Evolutionary conservation across 1,140 invertebrate species (phyloP).

Genomic region (Danaus melanippus): DNA sequence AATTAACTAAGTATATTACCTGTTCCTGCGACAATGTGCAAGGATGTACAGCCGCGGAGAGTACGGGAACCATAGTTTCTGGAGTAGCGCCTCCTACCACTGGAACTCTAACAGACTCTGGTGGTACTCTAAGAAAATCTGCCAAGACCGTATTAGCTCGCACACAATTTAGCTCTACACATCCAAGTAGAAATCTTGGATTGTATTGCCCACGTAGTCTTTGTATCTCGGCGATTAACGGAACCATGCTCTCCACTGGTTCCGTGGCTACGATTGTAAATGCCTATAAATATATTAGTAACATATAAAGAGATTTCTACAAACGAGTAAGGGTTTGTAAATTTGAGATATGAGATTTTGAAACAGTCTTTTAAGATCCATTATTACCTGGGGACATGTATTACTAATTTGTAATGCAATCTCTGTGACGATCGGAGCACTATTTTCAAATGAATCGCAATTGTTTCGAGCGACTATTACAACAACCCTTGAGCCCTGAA

Average conservation of each 20-base stretch:
- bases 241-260: slow-evolving; percentile 75
- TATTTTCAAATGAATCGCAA: slow-evolving; percentile 61
- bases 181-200: slow-evolving; percentile 81
- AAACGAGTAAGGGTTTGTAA: too few relatives aligned
- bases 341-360: too few relatives aligned
- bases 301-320: neutral
- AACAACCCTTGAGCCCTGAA: slow-evolving; percentile 71
- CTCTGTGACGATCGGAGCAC: slow-evolving; percentile 64
- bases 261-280: slow-evolving; percentile 73
- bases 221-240: slow-evolving; percentile 73
- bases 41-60: slow-evolving; percentile 79
- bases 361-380: too few relatives aligned
- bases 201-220: slow-evolving; percentile 76
- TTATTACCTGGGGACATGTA: slow-evolving; percentile 65
- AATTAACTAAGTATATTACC: slow-evolving; percentile 23
- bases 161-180: slow-evolving; percentile 84
- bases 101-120: slow-evolving; percentile 80
- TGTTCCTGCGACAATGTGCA: slow-evolving; percentile 51
- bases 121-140: slow-evolving; percentile 72
- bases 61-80: slow-evolving; percentile 85
- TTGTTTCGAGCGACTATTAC: slow-evolving; percentile 60
- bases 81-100: slow-evolving; percentile 88
- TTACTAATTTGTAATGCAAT: slow-evolving; percentile 65
- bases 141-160: slow-evolving; percentile 82
- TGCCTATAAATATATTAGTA: slow-evolving; percentile 53